phyloP scores from a whole-genome alignment of 2,113 vertebrate species.

The Bungarus multicinctus region DNA sequence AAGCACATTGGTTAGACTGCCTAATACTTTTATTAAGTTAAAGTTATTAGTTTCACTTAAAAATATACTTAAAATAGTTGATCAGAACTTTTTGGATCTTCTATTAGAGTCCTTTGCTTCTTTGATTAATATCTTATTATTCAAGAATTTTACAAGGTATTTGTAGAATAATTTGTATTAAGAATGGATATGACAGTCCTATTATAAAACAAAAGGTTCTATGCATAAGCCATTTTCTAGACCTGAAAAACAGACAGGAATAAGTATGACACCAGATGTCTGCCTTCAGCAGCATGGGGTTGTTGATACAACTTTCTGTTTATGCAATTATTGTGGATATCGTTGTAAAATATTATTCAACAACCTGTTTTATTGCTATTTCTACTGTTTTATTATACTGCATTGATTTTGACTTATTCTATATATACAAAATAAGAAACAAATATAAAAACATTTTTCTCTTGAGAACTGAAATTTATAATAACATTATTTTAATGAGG shows the following conservation, averaged over 20 bases:
- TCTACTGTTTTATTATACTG: neutral
- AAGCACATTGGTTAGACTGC: neutral
- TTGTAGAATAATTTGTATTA: no score
- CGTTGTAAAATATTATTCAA: neutral
- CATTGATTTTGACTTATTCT: neutral
- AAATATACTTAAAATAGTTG: no score
- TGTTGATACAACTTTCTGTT: neutral
- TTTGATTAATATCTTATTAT: neutral
- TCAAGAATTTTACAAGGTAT: neutral
- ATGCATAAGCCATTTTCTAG: neutral
- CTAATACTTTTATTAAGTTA: neutral
- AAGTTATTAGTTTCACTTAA: neutral
- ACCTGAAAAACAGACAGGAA: neutral
- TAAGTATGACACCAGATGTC: neutral
- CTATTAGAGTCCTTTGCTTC: neutral
- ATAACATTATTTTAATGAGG: neutral
- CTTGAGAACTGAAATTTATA: neutral
- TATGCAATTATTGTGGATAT: neutral
- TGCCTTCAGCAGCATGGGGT: neutral
- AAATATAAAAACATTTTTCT: neutral
- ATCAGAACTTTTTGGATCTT: neutral
- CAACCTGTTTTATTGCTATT: neutral
- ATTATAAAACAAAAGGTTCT: neutral
- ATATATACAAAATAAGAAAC: neutral
- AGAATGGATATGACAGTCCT: neutral